These are phyloP conservation scores for Leptopilina clavipes DNA, from an alignment of 1,140 invertebrate species.

Conservation along the genomic window DNA sequence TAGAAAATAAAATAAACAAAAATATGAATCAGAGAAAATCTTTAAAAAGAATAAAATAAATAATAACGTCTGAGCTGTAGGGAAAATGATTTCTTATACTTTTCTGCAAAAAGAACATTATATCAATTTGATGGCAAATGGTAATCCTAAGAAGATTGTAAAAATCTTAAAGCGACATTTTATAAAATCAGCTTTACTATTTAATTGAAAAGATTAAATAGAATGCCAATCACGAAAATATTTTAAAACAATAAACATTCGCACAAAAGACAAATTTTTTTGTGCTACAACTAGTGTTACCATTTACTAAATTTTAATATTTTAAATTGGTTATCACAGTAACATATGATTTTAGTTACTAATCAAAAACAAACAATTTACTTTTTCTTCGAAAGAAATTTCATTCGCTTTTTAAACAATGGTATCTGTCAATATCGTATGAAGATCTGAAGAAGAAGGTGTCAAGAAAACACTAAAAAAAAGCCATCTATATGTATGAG, in stretches of 20 bases:
- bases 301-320: too few species aligned
- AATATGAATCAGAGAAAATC: neutral
- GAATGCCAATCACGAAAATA: neutral
- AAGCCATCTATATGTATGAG: constrained; percentile 26
- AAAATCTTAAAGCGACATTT: neutral
- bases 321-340: too few species aligned
- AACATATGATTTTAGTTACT: too few species aligned
- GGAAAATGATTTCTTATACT: neutral
- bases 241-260: too few species aligned
- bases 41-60: neutral
- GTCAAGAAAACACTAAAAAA: constrained; percentile 6
- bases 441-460: neutral
- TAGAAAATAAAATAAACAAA: too few species aligned
- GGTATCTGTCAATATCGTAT: neutral
- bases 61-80: neutral
- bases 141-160: neutral
- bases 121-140: neutral
- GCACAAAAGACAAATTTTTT: too few species aligned
- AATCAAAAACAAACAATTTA: too few species aligned
- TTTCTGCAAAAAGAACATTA: neutral
- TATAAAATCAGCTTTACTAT: neutral
- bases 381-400: too few species aligned
- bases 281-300: too few species aligned
- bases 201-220: neutral
- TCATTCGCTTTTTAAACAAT: too few species aligned